Conservation (phyloP, 1,140 invertebrate genomes). For the Euwallacea fornicatus region DNA sequence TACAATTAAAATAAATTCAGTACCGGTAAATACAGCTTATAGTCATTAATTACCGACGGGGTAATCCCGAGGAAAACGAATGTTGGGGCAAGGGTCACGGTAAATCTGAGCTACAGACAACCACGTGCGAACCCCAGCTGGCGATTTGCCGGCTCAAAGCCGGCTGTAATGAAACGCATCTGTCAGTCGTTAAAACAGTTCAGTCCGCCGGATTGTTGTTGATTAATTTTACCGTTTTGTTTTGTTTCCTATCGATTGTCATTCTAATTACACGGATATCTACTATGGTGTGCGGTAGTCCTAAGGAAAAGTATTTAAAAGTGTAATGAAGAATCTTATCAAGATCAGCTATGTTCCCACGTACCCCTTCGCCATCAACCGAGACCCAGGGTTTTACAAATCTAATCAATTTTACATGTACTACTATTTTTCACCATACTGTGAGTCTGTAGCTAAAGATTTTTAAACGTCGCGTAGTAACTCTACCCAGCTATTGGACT, state of each 20-base stretch:
- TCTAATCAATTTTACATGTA: too few relatives aligned
- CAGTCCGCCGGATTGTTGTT: slow-evolving; percentile 20
- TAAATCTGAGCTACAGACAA: slow-evolving; percentile 15
- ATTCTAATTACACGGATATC: not conserved
- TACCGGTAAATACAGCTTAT: slow-evolving; percentile 11
- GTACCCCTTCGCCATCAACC: too few relatives aligned
- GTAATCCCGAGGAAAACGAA: slow-evolving; percentile 22
- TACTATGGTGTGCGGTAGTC: not conserved
- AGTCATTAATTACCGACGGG: slow-evolving; percentile 16
- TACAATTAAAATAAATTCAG: slow-evolving; percentile 6
- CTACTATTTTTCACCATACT: too few relatives aligned
- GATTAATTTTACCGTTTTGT: slow-evolving; percentile 20
- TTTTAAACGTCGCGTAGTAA: too few relatives aligned
- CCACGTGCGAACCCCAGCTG: slow-evolving; percentile 33
- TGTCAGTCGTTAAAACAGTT: slow-evolving; percentile 29
- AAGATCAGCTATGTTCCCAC: too few relatives aligned
- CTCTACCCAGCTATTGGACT: too few relatives aligned
- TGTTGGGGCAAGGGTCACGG: slow-evolving; percentile 17
- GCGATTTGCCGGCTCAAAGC: slow-evolving; percentile 18
- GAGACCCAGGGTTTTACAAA: too few relatives aligned
- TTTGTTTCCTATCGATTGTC: slow-evolving; percentile 23
- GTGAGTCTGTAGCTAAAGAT: too few relatives aligned
- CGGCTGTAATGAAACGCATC: slow-evolving; percentile 28
- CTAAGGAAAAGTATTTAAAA: too few relatives aligned
- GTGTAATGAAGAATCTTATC: too few relatives aligned